Evolutionary conservation across 2,113 vertebrate genomes (phyloP).

Genomic region (Scortum barcoo): DNA sequence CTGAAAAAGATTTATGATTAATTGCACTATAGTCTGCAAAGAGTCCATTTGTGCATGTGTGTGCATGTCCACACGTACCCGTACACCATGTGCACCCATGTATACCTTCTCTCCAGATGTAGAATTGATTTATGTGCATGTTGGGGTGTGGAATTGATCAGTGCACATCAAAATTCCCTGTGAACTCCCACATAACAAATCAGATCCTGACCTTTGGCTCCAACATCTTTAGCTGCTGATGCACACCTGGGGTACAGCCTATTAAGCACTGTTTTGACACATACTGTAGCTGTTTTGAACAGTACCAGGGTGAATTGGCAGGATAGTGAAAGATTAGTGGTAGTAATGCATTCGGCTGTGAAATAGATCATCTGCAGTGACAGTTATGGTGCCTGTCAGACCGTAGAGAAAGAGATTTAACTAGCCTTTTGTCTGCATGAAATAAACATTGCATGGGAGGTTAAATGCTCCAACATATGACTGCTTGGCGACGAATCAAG

Average conservation of each 20-base stretch:
- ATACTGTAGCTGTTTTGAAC: conserved; percentile 69
- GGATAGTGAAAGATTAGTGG: conserved; percentile 76
- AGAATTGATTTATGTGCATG: conserved; percentile 86
- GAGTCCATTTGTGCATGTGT: conserved; percentile 39
- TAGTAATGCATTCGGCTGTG: conserved; percentile 72
- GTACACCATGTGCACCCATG: conserved; percentile 57
- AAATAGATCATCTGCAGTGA: conserved; percentile 75
- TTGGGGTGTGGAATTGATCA: conserved; percentile 88
- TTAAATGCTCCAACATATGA: conserved; percentile 77
- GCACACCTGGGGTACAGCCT: conserved; percentile 77
- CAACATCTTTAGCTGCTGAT: conserved; percentile 83
- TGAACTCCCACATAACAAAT: conserved; percentile 86
- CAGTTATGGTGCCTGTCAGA: conserved; percentile 78
- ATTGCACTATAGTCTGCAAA: conserved; percentile 45
- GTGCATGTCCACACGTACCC: conserved; percentile 28
- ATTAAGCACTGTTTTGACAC: conserved; percentile 73
- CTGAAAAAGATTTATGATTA: conserved; percentile 81
- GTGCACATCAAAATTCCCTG: conserved; percentile 85
- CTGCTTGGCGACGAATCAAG: conserved; percentile 66
- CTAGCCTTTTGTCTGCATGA: conserved; percentile 76
- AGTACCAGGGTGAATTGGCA: conserved; percentile 70
- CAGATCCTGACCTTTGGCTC: conserved; percentile 80
- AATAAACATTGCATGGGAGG: conserved; percentile 75
- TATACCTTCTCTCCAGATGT: conserved; percentile 79
- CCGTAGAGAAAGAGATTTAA: conserved; percentile 72